Conservation (phyloP, 2,888 invertebrate species). For the Cetonia aurata region DNA sequence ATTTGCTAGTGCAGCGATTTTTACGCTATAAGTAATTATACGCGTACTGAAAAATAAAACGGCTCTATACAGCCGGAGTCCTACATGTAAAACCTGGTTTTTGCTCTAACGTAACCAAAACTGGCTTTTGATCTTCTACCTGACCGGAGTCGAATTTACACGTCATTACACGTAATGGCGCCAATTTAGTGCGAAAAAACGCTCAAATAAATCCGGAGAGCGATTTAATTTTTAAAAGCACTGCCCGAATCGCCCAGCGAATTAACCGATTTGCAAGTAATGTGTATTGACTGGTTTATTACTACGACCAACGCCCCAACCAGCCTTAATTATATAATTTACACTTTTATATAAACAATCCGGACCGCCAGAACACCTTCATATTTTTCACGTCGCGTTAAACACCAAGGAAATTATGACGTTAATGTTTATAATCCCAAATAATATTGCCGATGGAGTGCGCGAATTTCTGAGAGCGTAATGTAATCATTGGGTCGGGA, state of each 20-base stretch:
- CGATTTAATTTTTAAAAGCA: conserved; percentile 9
- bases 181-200: conserved; percentile 5
- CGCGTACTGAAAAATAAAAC: too few species aligned
- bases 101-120: not conserved
- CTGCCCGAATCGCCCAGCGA: not conserved
- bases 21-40: too few species aligned
- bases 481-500: conserved; percentile 38
- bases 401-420: conserved; percentile 38
- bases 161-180: not conserved
- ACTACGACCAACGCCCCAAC: not conserved
- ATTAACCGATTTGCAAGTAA: conserved; percentile 16
- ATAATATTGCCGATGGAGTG: conserved; percentile 39
- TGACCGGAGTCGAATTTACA: not conserved
- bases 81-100: too few species aligned
- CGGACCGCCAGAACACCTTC: conserved; percentile 28
- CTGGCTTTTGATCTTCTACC: not conserved
- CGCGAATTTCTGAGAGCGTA: conserved; percentile 41
- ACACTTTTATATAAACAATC: conserved; percentile 36
- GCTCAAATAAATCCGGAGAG: conserved; percentile 4
- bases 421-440: conserved; percentile 40
- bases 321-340: conserved; percentile 33
- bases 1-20: too few species aligned
- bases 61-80: too few species aligned
- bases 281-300: conserved; percentile 3
- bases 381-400: conserved; percentile 39